Evolutionary conservation across 2,888 invertebrate species (phyloP).

Genomic region (Hemistola chrysoprasaria): DNA sequence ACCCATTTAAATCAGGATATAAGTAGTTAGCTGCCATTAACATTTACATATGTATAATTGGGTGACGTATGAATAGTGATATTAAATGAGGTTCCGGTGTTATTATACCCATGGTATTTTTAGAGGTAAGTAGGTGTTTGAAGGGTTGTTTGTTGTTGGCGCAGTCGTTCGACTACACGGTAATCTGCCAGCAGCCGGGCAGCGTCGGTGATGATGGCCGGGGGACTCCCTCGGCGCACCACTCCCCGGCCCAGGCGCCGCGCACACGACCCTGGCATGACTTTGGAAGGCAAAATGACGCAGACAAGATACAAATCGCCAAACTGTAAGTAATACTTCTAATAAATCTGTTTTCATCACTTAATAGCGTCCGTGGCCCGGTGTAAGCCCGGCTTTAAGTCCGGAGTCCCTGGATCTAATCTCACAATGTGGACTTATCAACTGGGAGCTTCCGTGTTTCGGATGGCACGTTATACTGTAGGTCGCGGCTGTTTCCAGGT

Average conservation of each 20-base stretch:
- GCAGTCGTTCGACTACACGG: constrained; percentile 96
- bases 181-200: constrained; percentile 88
- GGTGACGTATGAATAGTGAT: neutral
- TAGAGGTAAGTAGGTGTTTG: constrained; percentile 16
- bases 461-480: too few relatives aligned
- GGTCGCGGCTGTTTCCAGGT: too few relatives aligned
- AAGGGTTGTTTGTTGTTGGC: constrained; percentile 28
- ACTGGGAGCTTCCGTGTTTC: too few relatives aligned
- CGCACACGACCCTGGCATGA: constrained; percentile 96
- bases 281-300: constrained; percentile 96
- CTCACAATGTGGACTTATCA: too few relatives aligned
- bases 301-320: constrained; percentile 98
- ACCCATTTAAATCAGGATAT: constrained; percentile 18
- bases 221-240: constrained; percentile 83
- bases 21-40: neutral
- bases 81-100: neutral
- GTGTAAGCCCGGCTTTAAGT: too few relatives aligned
- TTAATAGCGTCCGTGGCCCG: too few relatives aligned
- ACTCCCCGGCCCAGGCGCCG: constrained; percentile 83
- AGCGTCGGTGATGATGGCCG: constrained; percentile 80
- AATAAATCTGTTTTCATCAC: too few relatives aligned
- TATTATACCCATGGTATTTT: neutral
- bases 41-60: constrained; percentile 8
- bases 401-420: too few relatives aligned
- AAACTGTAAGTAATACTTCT: constrained; percentile 99